These are phyloP conservation scores for Cyclura pinguis DNA, from an alignment of 2,797 vertebrate species.

Conservation along the genomic window DNA sequence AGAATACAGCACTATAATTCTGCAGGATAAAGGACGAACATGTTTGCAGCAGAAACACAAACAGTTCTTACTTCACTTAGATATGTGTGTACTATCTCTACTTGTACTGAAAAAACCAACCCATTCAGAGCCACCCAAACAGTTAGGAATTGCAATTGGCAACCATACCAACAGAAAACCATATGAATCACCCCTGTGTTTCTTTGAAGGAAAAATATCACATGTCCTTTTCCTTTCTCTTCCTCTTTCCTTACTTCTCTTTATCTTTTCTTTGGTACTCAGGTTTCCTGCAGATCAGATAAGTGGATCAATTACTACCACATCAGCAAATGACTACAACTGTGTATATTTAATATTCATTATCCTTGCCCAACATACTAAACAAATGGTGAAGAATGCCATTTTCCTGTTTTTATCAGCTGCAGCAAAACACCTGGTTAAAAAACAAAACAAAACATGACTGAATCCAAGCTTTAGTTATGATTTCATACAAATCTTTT, in stretches of 20 bases:
- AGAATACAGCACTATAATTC: too few species aligned
- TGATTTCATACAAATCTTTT: slow-evolving; percentile 68
- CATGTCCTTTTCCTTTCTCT: background rate
- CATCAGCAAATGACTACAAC: slow-evolving; percentile 57
- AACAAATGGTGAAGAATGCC: slow-evolving; percentile 74
- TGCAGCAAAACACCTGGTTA: slow-evolving; percentile 73
- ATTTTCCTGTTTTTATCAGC: slow-evolving; percentile 74
- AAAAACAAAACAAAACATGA: slow-evolving; percentile 35
- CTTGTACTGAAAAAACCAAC: background rate
- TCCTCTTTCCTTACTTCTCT: background rate
- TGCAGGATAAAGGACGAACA: background rate
- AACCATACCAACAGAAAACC: background rate
- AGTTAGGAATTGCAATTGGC: background rate
- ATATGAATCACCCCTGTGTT: slow-evolving; percentile 6
- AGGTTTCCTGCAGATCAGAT: slow-evolving; percentile 72
- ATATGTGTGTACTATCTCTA: background rate
- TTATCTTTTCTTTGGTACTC: slow-evolving; percentile 49
- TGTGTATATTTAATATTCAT: slow-evolving; percentile 73
- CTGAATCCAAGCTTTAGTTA: slow-evolving; percentile 69
- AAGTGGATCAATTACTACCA: slow-evolving; percentile 68
- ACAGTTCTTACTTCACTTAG: background rate
- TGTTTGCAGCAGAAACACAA: background rate
- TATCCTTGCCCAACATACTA: slow-evolving; percentile 72
- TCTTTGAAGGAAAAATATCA: slow-evolving; percentile 15
- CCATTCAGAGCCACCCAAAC: background rate